A percentile compares a stretch with the other conserved stretches of the same genome.
Conservation (phyloP, 1,140 invertebrate species). For the Orchesella cincta region DNA sequence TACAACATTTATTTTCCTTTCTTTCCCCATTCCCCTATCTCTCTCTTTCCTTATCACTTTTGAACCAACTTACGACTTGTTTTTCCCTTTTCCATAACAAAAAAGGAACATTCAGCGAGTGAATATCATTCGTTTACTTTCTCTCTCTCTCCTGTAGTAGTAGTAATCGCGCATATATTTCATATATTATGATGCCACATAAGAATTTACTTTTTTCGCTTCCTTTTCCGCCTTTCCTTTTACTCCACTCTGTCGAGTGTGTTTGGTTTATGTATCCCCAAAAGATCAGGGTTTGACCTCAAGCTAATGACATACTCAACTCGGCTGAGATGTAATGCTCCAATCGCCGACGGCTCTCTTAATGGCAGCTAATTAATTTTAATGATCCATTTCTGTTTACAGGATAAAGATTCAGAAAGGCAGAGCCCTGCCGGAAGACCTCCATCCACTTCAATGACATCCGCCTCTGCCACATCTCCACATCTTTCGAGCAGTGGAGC, state of each 20-base stretch:
- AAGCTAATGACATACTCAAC: slow-evolving; percentile 30
- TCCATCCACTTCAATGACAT: slow-evolving; percentile 12
- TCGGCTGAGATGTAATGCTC: slow-evolving; percentile 7
- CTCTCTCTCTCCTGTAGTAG: neutral
- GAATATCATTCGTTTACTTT: slow-evolving; percentile 2
- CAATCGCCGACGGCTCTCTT: neutral
- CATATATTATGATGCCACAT: neutral
- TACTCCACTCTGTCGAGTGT: neutral
- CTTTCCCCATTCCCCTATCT: neutral
- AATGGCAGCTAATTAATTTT: slow-evolving; percentile 28
- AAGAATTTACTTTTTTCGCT: neutral
- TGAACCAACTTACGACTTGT: neutral
- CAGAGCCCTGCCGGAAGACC: slow-evolving; percentile 24
- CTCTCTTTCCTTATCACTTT: neutral
- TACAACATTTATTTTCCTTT: slow-evolving; percentile 27
- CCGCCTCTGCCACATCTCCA: slow-evolving; percentile 8
- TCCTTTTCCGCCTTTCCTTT: slow-evolving; percentile 13
- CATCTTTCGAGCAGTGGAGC: neutral
- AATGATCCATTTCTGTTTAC: slow-evolving; percentile 18
- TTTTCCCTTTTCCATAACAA: slow-evolving; percentile 20
- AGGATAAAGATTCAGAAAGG: slow-evolving; percentile 20
- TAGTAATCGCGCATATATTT: too few species aligned
- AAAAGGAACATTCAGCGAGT: neutral
- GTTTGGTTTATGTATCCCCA: neutral
- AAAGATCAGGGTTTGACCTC: slow-evolving; percentile 2